These are phyloP conservation scores for Marcusenius ussheri DNA, from an alignment of 2,113 vertebrate species.

Conservation along the genomic window DNA sequence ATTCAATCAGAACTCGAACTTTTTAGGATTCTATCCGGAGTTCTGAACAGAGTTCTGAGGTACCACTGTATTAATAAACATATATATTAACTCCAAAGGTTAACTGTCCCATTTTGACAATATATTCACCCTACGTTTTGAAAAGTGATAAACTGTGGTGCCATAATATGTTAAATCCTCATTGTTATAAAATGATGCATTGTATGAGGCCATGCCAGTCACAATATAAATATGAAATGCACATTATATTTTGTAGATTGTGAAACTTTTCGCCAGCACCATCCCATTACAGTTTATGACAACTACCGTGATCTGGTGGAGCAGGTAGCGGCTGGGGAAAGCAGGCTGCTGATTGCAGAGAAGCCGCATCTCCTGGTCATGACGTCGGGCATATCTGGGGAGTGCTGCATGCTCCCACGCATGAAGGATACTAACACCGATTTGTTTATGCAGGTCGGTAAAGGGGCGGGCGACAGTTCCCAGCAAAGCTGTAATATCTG, in stretches of 20 bases:
- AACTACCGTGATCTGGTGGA: slow-evolving; percentile 55
- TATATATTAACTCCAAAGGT: neutral
- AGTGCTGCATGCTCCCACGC: slow-evolving; percentile 57
- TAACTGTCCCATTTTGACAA: too few species aligned
- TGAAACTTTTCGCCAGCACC: slow-evolving; percentile 48
- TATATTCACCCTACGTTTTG: neutral
- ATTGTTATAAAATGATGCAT: neutral
- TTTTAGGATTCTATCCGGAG: too few species aligned
- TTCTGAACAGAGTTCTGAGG: too few species aligned
- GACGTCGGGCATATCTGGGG: slow-evolving; percentile 63
- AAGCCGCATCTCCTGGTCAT: slow-evolving; percentile 54
- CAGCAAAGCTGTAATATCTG: neutral
- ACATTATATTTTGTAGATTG: slow-evolving; percentile 44
- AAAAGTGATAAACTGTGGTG: neutral
- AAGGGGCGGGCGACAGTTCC: neutral
- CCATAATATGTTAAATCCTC: neutral
- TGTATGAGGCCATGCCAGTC: neutral
- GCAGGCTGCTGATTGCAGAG: slow-evolving; percentile 51
- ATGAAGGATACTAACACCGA: slow-evolving; percentile 54
- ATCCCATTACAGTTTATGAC: slow-evolving; percentile 55
- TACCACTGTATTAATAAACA: too few species aligned
- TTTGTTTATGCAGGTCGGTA: slow-evolving; percentile 67
- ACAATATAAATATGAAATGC: neutral
- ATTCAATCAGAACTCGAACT: too few species aligned
- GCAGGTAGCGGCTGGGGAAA: slow-evolving; percentile 51